Evolutionary conservation across 2,888 invertebrate species (phyloP), one percentile per base, ranked within the genome.

Genomic region (Ectobius pallidus): DNA sequence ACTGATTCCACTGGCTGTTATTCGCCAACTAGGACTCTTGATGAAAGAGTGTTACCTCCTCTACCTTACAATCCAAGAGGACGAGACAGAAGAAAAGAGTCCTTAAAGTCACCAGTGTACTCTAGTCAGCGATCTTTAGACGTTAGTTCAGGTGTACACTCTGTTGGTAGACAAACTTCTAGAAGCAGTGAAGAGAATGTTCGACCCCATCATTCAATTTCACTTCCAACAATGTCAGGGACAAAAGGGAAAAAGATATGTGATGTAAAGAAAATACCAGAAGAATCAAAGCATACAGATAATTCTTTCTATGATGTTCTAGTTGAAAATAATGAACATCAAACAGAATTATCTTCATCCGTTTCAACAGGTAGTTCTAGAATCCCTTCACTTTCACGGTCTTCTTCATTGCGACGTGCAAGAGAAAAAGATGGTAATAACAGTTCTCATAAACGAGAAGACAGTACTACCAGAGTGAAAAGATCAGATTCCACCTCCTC

Each of bases 11-110:
- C 46, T 2, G 34, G 30, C 11, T 52, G 49, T 22, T 9, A 22
- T 22, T 25, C 14, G 46, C 34, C 16, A 4, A 62, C 22, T 20
- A 44, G 27, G 14, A 9, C 27, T 1, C 3, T 27, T 11, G 42
- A 25, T 44, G 55, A 71, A 20, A 69, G 25, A 34, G 52, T 71
- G n/a, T 30, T 71, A 22, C 71, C 71, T 3, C 71, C 71, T 22
- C 14, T 71, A 27, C 71, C 71, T 11, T 71, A 52, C 18, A 49
- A 6, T 62, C 18, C 65, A 18, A 27, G 44, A 27, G 25, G 25
- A 18, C 58, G 27, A 30, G 58, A 16, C 27, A 27, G 32, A 27
- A 27, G 46, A 22, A 44, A 30, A 46, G 65, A 65, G n/a, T 42
- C 27, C n/a, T 9, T 22, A 1, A 22, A n/a, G 22, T 25, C 44